Conservation (phyloP, 1,140 invertebrate genomes). For the Sarcophaga peregrina region DNA sequence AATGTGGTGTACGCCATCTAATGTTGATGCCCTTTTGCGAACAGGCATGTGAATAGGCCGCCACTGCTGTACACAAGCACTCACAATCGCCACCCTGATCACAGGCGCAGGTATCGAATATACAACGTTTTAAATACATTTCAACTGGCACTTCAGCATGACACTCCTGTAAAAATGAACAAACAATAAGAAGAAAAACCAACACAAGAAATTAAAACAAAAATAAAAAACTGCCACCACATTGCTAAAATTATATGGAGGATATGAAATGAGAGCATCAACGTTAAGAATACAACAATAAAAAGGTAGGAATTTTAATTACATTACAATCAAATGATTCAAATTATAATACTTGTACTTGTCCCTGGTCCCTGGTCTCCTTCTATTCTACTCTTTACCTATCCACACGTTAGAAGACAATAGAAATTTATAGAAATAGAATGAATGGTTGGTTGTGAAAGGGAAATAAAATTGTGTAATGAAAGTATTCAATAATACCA, state of each 20-base stretch:
- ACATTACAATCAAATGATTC: conserved; percentile 33
- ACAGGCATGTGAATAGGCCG: conserved; percentile 87
- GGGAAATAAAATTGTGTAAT: too few relatives aligned
- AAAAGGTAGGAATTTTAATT: conserved; percentile 39
- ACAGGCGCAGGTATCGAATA: conserved; percentile 87
- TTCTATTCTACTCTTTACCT: too few relatives aligned
- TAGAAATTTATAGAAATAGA: background rate
- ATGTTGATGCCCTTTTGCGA: conserved; percentile 76
- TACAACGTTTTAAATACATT: conserved; percentile 76
- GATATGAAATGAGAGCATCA: background rate
- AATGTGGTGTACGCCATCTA: conserved; percentile 82
- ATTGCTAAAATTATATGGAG: background rate
- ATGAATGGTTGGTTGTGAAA: too few relatives aligned
- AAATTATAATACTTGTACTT: background rate
- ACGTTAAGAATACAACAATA: too few relatives aligned
- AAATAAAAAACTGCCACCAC: conserved; percentile 3
- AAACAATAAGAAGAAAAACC: background rate
- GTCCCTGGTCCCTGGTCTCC: too few relatives aligned
- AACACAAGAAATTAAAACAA: too few relatives aligned
- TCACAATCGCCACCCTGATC: conserved; percentile 90
- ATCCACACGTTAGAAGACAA: background rate
- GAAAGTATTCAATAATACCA: conserved; percentile 5
- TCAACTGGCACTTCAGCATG: conserved; percentile 82
- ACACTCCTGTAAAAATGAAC: conserved; percentile 68
- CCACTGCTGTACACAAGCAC: conserved; percentile 88